Base-by-base conservation (phyloP, 2,113 vertebrate species). In the Alligator sinensis region DNA sequence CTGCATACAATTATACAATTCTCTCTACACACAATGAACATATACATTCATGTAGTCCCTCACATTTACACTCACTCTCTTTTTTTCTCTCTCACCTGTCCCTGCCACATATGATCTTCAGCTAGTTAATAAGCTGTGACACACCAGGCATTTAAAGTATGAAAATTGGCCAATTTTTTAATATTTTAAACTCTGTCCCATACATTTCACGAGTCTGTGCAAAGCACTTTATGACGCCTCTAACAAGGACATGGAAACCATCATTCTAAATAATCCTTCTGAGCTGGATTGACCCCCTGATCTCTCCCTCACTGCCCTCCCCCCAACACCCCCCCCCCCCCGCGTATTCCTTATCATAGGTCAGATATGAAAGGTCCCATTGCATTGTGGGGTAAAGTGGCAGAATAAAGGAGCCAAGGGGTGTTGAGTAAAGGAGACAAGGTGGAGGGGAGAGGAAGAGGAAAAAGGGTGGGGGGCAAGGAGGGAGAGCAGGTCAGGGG, bases 161-260 rank as follows among this genome's bases (percentile, higher is more conserved):
- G 95, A 97, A 96, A 97, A 97, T 94, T 97, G 95, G 16, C 85
- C 95, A 90, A 93, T 94, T 96, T 95, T 94, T 91, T 85, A 95
- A 95, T 97, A 86, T 94, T 95, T 97, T 94, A 96, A 96, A 86
- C 80, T 91, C 91, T 90, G 82, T 95, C 91, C 89, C 76, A 84
- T 66, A 34, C 22, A 84, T 84, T 96, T 95, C 34, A 30, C 86
- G 13, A 64, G 74, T 16, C 70, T 87, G 86, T 96, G 96, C 70
- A 94, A 90, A 95, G 94, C 1, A 1, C 75, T 95, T 92, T 63
- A 62, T 11, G 61, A 87, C 0, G 75, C 77, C 90, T 94, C 7
- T 34, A 82, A 85, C 76, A 7, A 89, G 88, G 80, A 90, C 90
- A 85, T 84, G 90, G 88, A 92, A 95, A 80, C 90, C 79, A 90